Base-by-base conservation (phyloP, 2,888 invertebrate genomes). In the Drosophila longiperda region DNA sequence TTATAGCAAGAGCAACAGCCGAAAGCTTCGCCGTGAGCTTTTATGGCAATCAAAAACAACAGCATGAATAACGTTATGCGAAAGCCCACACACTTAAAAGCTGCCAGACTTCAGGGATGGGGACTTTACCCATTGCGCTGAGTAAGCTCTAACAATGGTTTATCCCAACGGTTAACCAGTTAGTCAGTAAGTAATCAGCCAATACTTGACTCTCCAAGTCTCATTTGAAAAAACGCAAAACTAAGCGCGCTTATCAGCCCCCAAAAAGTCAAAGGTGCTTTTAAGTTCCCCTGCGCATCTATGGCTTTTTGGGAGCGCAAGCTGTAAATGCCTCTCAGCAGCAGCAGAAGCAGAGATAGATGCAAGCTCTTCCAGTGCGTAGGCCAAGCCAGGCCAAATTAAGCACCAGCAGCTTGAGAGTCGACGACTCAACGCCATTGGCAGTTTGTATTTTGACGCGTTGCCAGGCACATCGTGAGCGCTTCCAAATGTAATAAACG, bases 381-480 rank as follows among this genome's bases (percentile, higher is more conserved):
- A 67, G 70, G 68, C 72, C 68, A 55, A 61, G 63, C 49, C 65
- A 66, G 74, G 34, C 53, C 59, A 40, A 79, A 38, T 38, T 26
- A 55, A 57, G 55, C 42, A 15, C 57, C 40, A 57, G 57, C 34
- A 33, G 55, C 34, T 49, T 38, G 66, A 11, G 42, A 59, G 55
- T 53, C 48, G 62, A 66, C 50, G 64, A 64, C 52, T 40, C 66
- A 42, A 42, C 60, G 53, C 48, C 72, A 66, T 73, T 80, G 76
- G 75, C 87, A 91, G 91, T 91, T 86, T 82, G 61, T 75, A 80
- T 83, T 87, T 86, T 75, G 84, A 80, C 86, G 90, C 82, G 87
- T 82, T 82, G 81, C 83, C 78, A 86, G 80, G 64, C 73, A 82
- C 91, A 91, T 76, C 89, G 82, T 77, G 77, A 73, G 75, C 80